Percentiles rank a stretch among this genome's conserved stretches.
phyloP scores from a whole-genome alignment of 2,888 invertebrate genomes.

The Malthinus seriepunctatus region DNA sequence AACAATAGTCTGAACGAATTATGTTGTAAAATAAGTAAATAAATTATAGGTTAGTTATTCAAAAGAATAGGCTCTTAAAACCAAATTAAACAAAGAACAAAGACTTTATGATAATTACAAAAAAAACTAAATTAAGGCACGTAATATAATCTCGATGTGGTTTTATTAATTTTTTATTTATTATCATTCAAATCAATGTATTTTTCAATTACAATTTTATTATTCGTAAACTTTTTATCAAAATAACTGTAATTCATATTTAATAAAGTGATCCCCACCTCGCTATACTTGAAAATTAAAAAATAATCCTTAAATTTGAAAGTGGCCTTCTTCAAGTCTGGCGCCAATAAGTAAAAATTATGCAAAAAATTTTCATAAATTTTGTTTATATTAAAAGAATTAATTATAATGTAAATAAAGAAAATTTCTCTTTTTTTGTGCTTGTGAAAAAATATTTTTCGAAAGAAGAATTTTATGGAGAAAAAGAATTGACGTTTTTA shows the following conservation, averaged over 20 bases:
- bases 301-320: slow-evolving; percentile 1
- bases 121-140: slow-evolving; percentile 17
- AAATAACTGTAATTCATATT: neutral
- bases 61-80: slow-evolving; percentile 22
- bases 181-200: neutral
- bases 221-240: neutral
- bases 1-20: slow-evolving; percentile 27
- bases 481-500: too few relatives aligned
- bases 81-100: slow-evolving; percentile 23
- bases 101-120: slow-evolving; percentile 17
- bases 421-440: too few relatives aligned
- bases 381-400: neutral
- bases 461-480: too few relatives aligned
- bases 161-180: slow-evolving; percentile 5
- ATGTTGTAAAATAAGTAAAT: slow-evolving; percentile 25
- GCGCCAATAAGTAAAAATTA: slow-evolving; percentile 4
- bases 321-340: slow-evolving; percentile 3
- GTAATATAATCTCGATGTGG: neutral
- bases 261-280: too few relatives aligned
- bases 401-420: too few relatives aligned
- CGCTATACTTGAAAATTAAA: neutral
- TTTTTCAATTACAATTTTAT: neutral
- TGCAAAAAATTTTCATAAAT: neutral
- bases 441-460: too few relatives aligned
- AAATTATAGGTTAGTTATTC: slow-evolving; percentile 20